Base-by-base conservation (phyloP, 2,113 vertebrate genomes). In the Physeter macrocephalus region DNA sequence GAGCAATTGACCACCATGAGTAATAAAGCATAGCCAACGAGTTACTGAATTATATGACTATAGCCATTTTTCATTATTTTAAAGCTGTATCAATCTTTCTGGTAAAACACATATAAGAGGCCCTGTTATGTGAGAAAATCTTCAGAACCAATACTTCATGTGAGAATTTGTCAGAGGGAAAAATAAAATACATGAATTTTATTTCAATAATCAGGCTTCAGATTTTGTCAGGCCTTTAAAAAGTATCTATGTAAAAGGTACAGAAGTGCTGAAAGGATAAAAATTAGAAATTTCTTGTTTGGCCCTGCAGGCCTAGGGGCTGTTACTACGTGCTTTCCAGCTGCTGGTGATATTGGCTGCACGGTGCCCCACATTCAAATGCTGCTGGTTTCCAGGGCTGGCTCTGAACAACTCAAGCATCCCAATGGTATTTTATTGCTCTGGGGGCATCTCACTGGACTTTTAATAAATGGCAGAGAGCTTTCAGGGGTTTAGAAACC, bases 181-280 rank as follows among this genome's bases (percentile, higher is more conserved):
- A 92, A 89, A 92, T 54, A 96, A 92, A 87, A 84, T 43, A 87
- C 8, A 67, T 43, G 49, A 39, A 88, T 80, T 89, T 90, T 74
- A 62, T 90, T 93, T 91, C 36, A 87, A 43, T 67, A 90, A 90
- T 77, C 49, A 88, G 69, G 2, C 25, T 71, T 93, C 43, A 88
- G 81, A n/a, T 92, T 78, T 83, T 81, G 13, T 72, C 21, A 92
- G 67, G 41, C 5, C 49, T 89, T 95, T 89, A 23, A 62, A 81
- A 89, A 59, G n/a, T 4, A 41, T 25, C 8, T 23, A 20, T 2
- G 7, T 66, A 88, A 91, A 94, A 82, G 23, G 6, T 23, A 69
- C 2, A 75, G 15, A 92, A 34, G 34, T 36, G 54, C 49, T 39
- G 9, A 74, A 57, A 93, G 14, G 52, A 75, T 59, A 49, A 82